These are phyloP conservation scores for Hippoglossus hippoglossus DNA, from an alignment of 2,797 vertebrate genomes.

Conservation along the genomic window DNA sequence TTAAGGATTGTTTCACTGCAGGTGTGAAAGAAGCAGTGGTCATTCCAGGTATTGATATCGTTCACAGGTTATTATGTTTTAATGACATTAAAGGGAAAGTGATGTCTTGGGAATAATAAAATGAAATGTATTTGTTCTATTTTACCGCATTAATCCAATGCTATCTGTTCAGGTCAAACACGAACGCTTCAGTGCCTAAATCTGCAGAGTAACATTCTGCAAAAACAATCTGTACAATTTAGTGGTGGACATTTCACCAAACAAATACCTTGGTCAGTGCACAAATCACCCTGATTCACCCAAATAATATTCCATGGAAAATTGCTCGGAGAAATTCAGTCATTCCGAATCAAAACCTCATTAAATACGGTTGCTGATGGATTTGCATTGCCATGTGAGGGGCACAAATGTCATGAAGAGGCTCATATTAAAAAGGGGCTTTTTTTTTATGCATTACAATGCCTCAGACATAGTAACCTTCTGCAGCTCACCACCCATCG, in stretches of 20 bases:
- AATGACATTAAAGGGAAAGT: background rate
- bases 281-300: slow-evolving; percentile 15
- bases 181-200: slow-evolving; percentile 1
- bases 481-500: slow-evolving; percentile 66
- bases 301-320: slow-evolving; percentile 13
- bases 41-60: background rate
- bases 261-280: slow-evolving; percentile 14
- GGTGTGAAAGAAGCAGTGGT: slow-evolving; percentile 1
- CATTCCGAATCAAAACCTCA: slow-evolving; percentile 56
- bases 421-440: slow-evolving; percentile 40
- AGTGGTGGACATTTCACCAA: background rate
- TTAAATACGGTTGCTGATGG: slow-evolving; percentile 57
- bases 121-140: slow-evolving; percentile 8
- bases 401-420: slow-evolving; percentile 46
- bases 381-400: slow-evolving; percentile 45
- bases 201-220: slow-evolving; percentile 1
- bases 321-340: slow-evolving; percentile 27
- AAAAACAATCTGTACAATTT: slow-evolving; percentile 26
- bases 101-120: background rate
- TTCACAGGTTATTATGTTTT: background rate
- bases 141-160: slow-evolving; percentile 4
- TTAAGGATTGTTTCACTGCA: background rate
- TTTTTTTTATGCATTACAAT: slow-evolving; percentile 49
- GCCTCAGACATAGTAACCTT: slow-evolving; percentile 71
- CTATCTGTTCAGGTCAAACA: slow-evolving; percentile 14